These are phyloP conservation scores for Vireo altiloquus DNA, from an alignment of 2,113 vertebrate genomes.

Conservation along the genomic window DNA sequence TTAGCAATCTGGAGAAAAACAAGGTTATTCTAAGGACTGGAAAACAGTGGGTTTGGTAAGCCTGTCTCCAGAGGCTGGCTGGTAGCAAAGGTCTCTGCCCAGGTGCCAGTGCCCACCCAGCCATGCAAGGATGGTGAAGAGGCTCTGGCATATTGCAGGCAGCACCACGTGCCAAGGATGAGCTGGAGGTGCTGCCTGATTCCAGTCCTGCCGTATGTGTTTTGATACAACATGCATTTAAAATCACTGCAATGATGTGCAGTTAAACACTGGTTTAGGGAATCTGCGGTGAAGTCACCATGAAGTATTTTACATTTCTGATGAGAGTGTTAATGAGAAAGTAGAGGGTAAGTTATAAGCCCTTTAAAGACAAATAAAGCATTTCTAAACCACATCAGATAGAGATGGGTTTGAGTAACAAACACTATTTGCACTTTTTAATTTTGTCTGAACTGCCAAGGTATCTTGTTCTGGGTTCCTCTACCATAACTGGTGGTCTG, in stretches of 20 bases:
- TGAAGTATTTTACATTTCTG: not conserved
- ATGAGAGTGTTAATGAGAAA: not conserved
- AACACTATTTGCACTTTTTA: not conserved
- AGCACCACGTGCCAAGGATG: no score
- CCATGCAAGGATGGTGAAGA: rapidly evolving
- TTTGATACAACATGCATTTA: rapidly evolving
- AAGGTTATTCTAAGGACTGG: not conserved
- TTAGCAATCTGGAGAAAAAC: not conserved
- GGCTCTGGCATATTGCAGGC: not conserved
- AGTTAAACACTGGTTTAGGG: not conserved
- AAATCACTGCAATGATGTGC: not conserved
- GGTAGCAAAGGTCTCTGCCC: not conserved
- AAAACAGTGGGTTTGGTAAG: not conserved
- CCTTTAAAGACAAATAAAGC: not conserved
- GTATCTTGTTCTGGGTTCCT: not conserved
- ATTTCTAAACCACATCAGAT: not conserved
- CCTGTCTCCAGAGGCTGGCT: rapidly evolving
- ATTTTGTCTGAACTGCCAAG: not conserved
- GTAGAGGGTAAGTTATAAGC: not conserved
- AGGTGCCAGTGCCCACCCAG: not conserved
- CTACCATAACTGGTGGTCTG: not conserved
- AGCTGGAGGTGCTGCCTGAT: not conserved
- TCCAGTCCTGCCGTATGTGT: not conserved
- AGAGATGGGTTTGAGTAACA: not conserved
- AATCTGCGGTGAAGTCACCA: not conserved